Evolutionary conservation across 2,113 vertebrate species (phyloP).

Genomic region (Protobothrops flavoviridis): DNA sequence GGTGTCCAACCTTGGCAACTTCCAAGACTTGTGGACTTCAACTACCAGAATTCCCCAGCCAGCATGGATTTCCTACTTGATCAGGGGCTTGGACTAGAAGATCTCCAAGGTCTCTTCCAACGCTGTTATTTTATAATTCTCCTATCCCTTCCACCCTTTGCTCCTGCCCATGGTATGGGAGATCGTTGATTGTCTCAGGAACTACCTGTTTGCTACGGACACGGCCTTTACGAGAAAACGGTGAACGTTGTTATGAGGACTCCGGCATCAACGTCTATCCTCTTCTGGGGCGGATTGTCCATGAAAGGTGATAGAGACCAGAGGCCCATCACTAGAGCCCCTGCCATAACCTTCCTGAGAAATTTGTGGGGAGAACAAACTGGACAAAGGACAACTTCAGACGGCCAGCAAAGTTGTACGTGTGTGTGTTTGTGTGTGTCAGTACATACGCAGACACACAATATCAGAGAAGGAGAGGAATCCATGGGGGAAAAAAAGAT

Average conservation of each 20-base stretch:
- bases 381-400: background rate
- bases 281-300: background rate
- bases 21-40: background rate
- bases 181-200: background rate
- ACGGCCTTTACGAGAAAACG: background rate
- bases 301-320: background rate
- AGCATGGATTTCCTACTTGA: background rate
- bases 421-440: background rate
- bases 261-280: background rate
- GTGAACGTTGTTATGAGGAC: background rate
- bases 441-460: background rate
- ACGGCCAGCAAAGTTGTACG: background rate
- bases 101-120: background rate
- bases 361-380: background rate
- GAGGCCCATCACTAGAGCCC: too few species aligned
- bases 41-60: background rate
- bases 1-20: background rate
- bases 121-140: background rate
- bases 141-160: background rate
- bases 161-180: background rate
- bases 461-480: background rate
- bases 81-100: background rate
- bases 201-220: background rate
- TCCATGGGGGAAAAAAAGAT: conserved; percentile 8
- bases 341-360: background rate